Evolutionary conservation across 2,888 invertebrate genomes (phyloP).

Genomic region (Fragum fragum): DNA sequence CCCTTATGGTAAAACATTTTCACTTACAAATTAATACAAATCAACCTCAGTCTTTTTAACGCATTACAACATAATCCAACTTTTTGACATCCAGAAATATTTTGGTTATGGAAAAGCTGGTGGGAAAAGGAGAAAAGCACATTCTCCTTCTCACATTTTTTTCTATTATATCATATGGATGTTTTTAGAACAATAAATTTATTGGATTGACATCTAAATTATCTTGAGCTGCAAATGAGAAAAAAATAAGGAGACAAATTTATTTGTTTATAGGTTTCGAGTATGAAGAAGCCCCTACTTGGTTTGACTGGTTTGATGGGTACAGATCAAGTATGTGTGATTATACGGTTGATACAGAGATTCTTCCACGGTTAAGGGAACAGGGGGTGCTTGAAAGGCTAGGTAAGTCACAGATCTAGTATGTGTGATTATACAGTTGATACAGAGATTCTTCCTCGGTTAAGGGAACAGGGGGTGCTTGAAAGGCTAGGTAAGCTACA

Average conservation of each 20-base stretch:
- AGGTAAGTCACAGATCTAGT: conserved; percentile 37
- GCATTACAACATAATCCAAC: too few relatives aligned
- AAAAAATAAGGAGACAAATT: too few relatives aligned
- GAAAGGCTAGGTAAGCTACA: conserved; percentile 43
- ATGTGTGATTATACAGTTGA: conserved; percentile 48
- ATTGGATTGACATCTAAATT: too few relatives aligned
- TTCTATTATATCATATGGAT: too few relatives aligned
- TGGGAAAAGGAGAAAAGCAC: too few relatives aligned
- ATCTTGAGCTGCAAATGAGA: too few relatives aligned
- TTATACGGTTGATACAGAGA: conserved; percentile 40
- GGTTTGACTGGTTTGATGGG: conserved; percentile 54
- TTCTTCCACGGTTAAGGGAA: conserved; percentile 39
- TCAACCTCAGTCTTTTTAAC: too few relatives aligned
- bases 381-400: conserved; percentile 33
- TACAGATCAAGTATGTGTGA: conserved; percentile 47
- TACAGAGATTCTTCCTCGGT: conserved; percentile 45
- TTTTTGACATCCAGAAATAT: too few relatives aligned
- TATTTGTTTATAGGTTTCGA: conserved; percentile 41
- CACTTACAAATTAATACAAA: too few relatives aligned
- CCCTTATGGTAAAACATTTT: conserved; percentile 47
- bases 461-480: conserved; percentile 28
- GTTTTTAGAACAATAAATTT: too few relatives aligned
- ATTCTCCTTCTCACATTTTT: too few relatives aligned
- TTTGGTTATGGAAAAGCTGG: too few relatives aligned
- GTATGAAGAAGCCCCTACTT: conserved; percentile 34